Conservation (phyloP, 2,797 vertebrate genomes). For the Parambassis ranga region DNA sequence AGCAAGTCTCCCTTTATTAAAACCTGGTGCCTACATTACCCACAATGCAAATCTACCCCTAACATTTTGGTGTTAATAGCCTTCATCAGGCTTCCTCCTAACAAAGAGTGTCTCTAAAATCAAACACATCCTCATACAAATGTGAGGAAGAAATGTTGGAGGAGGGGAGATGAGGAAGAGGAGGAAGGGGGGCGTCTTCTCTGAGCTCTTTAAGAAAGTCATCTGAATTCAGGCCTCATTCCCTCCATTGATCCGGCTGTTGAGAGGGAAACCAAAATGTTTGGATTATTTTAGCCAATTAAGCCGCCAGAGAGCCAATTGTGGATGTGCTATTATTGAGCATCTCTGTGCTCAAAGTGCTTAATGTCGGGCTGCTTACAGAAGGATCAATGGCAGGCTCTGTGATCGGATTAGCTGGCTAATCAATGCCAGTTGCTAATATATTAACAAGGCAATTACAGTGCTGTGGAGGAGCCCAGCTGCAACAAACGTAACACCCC, state of each 20-base stretch:
- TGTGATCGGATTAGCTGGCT: constrained; percentile 94
- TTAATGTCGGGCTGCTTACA: constrained; percentile 87
- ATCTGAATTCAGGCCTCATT: constrained; percentile 89
- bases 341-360: constrained; percentile 87
- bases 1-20: too few species aligned
- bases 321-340: constrained; percentile 93
- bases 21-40: too few species aligned
- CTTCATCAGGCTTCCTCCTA: too few species aligned
- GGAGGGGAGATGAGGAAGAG: not conserved
- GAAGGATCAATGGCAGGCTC: constrained; percentile 88
- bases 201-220: constrained; percentile 82
- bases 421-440: constrained; percentile 95
- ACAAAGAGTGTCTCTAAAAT: too few species aligned
- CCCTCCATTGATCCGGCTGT: constrained; percentile 88
- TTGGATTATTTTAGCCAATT: constrained; percentile 97
- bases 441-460: constrained; percentile 97
- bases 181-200: constrained; percentile 1
- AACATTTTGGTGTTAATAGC: too few species aligned
- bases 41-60: too few species aligned
- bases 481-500: constrained; percentile 30
- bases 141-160: not conserved
- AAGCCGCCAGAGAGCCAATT: constrained; percentile 88
- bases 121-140: too few species aligned
- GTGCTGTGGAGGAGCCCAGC: constrained; percentile 71
- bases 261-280: constrained; percentile 93